Evolutionary conservation across 2,113 vertebrate genomes (phyloP), one percentile per base, ranked within the genome.

Genomic region (Oncorhynchus masou): DNA sequence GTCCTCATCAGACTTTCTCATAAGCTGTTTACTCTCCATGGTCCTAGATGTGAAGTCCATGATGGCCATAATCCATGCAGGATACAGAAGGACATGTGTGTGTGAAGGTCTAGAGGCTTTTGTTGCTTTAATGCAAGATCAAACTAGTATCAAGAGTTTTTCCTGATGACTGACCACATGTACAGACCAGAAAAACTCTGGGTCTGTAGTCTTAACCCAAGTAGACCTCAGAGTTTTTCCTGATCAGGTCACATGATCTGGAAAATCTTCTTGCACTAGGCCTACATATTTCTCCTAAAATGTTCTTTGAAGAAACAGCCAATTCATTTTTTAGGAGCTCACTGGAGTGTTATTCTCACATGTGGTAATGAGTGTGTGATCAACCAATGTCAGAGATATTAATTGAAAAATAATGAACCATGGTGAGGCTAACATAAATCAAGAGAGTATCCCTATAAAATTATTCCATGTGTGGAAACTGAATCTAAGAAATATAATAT

Each of bases 391-490:
- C 59, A 62, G 59, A 62, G 59, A 24, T 62, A 62, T 62, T 62
- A 62, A 62, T 62, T 62, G 59, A 9, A 62, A 62, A 62, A 24
- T 62, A 62, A 68, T 60, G 68, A 72, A 27, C 22, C 34, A 34
- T 9, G 67, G 39, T 3, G 24, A 54, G 22, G 45, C 5, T 45
- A 4, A 59, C 59, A 68, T 78, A 22, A 77, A 67, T 51, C 64
- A 27, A 1, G 8, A 73, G 16, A 31, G 54, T 57, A 20, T 64
- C 71, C 59, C 16, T 73, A 4, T 62, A 27, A 74, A 74, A 72
- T 6, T 25, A 19, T 68, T 76, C 80, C 77, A 73, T 83, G 49
- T 88, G 80, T 69, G 25, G 24, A 74, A 24, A 25, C 31, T 70
- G 68, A 70, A 48, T 22, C 39, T 20, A 64, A 74, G 31, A 45